Evolutionary conservation across 2,113 vertebrate genomes (phyloP).

Genomic region (Planiliza haematocheilus): DNA sequence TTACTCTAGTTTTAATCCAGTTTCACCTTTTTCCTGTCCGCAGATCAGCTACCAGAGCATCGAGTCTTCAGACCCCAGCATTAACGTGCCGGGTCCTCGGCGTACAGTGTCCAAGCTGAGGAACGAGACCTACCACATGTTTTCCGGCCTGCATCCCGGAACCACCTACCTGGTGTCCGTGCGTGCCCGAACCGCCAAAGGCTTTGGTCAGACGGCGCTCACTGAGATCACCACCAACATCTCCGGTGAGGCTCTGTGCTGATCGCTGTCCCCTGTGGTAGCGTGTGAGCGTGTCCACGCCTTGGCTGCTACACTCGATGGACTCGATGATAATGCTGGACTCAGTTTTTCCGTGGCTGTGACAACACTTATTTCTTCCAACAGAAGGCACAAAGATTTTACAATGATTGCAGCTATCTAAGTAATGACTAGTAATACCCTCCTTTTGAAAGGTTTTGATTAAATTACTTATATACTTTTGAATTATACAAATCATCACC

Average conservation of each 20-base stretch:
- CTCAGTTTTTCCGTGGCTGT: neutral
- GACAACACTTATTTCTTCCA: no score
- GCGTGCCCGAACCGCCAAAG: constrained; percentile 91
- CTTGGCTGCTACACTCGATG: no score
- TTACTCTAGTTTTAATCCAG: no score
- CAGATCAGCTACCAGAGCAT: constrained; percentile 98
- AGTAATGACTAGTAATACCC: constrained; percentile 12
- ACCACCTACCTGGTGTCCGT: constrained; percentile 97
- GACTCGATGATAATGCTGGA: neutral
- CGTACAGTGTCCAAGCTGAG: constrained; percentile 93
- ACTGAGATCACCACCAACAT: constrained; percentile 98
- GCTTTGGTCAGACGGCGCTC: constrained; percentile 93
- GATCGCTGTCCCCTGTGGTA: neutral
- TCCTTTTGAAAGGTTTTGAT: constrained; percentile 36
- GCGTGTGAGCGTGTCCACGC: neutral
- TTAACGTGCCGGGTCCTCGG: constrained; percentile 92
- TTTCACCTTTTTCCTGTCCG: neutral
- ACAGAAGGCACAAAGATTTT: neutral
- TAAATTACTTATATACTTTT: constrained; percentile 22
- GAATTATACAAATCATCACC: constrained; percentile 44
- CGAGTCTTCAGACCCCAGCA: constrained; percentile 91
- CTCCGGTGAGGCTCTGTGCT: constrained; percentile 82
- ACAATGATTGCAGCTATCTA: neutral
- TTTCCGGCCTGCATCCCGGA: constrained; percentile 94
- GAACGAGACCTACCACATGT: constrained; percentile 97